Base-by-base conservation (phyloP, 2,113 vertebrate genomes). In the Nesoenas mayeri region DNA sequence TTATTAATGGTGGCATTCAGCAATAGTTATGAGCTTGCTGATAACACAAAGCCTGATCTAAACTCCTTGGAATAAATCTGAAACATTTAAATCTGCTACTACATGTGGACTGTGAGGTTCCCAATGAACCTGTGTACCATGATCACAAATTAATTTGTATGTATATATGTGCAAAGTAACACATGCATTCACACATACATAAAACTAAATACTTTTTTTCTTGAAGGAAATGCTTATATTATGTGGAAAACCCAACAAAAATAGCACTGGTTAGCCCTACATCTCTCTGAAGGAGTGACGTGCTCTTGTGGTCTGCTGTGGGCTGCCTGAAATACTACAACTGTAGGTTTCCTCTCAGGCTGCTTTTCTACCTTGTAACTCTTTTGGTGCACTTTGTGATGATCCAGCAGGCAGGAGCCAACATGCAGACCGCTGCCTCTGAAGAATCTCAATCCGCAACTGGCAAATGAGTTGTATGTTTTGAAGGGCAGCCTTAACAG, bases 391-490 rank as follows among this genome's bases (percentile, higher is more conserved):
- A 66, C 83, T 83, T 88, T 0, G 0, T 36, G 40, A 75, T 44
- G 38, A 82, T 71, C 70, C 67, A 77, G 70, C 48, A 90, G 75
- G 42, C 31, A 56, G 5, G 47, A 48, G 73, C 48, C 85, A 88
- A 78, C 36, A 70, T 0, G 42, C 28, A 77, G n/a, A 26, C 18
- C 19, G 79, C 47, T 73, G 36, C 26, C 44, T 89, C 81, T 48
- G 32, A 93, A 88, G 79, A 89, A 85, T 54, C 40, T 14, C 15
- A 66, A 1, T 61, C 64, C 51, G 85, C 56, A 58, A 44, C 15
- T 79, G 79, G 85, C 64, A 93, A 91, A 62, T 31, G 42, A 93
- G 64, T 15, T 88, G 70, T 81, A 28, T 86, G 47, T 88, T 94
- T 92, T 83, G 75, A 94, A 94, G 74, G 66, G 61, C 26, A 85